These are phyloP conservation scores for Solenopsis fugax DNA, from an alignment of 1,140 invertebrate genomes.

Conservation along the genomic window DNA sequence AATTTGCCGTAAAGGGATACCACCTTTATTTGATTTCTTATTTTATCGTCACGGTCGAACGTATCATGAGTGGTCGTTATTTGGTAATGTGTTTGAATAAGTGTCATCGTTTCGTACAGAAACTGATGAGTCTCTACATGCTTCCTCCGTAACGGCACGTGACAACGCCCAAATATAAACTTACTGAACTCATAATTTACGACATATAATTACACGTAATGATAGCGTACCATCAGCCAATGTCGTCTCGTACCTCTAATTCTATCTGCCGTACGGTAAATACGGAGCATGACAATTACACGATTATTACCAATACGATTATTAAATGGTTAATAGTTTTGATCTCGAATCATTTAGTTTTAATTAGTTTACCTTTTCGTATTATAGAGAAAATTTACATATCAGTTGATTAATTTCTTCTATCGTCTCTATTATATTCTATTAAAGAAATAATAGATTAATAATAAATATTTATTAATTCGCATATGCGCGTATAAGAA, in stretches of 20 bases:
- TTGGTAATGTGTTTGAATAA: conserved; percentile 76
- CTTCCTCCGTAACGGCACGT: neutral
- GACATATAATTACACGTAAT: conserved; percentile 69
- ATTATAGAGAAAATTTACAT: neutral
- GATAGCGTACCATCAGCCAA: neutral
- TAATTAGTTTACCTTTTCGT: neutral
- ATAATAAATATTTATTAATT: neutral
- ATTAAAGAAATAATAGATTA: neutral
- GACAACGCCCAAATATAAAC: conserved; percentile 60
- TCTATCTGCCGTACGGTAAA: conserved; percentile 36
- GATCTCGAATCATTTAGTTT: neutral
- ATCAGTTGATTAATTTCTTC: neutral
- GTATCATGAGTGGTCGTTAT: conserved; percentile 27
- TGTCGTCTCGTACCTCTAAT: conserved; percentile 33
- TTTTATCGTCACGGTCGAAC: conserved; percentile 44
- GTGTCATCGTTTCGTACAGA: conserved; percentile 69
- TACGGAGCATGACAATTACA: neutral
- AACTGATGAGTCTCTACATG: conserved; percentile 20
- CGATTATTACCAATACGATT: neutral
- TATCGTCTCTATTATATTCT: neutral
- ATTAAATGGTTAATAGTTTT: neutral
- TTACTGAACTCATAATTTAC: conserved; percentile 54
- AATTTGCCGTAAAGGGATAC: conserved; percentile 24
- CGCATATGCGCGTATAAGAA: neutral
- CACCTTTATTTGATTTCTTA: conserved; percentile 68